These are phyloP conservation scores for Periparus ater DNA, from an alignment of 2,797 vertebrate species.

Conservation along the genomic window DNA sequence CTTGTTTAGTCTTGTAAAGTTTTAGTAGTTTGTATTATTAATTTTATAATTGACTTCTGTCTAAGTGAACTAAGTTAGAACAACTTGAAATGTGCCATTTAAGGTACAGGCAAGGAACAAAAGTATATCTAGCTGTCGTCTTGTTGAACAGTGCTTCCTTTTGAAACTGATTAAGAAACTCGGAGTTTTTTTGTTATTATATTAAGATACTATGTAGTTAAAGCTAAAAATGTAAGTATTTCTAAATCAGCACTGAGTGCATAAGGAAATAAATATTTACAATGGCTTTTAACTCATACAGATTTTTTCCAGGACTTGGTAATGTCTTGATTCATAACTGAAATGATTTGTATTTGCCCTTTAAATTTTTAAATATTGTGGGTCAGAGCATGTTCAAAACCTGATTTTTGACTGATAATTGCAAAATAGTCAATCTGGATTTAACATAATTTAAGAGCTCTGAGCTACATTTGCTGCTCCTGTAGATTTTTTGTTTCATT, in stretches of 20 bases:
- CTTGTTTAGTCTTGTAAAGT: not conserved
- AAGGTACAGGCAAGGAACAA: not conserved
- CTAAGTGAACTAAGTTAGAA: not conserved
- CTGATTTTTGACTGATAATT: not conserved
- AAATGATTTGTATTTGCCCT: not conserved
- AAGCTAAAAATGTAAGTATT: not conserved
- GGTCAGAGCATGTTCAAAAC: not conserved
- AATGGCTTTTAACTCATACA: not conserved
- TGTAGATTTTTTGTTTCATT: not conserved
- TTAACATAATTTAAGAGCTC: not conserved
- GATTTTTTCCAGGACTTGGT: not conserved
- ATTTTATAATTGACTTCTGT: not conserved
- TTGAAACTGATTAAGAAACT: not conserved
- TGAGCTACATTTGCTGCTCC: not conserved
- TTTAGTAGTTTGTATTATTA: not conserved
- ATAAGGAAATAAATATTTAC: not conserved
- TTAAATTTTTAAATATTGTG: not conserved
- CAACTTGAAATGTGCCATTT: not conserved
- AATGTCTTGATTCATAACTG: not conserved
- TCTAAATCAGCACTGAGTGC: not conserved
- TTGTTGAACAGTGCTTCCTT: not conserved
- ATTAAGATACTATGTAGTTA: not conserved
- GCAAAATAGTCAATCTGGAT: not conserved
- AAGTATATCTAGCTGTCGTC: not conserved
- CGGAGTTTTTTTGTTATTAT: not conserved